A percentile compares a stretch with the other conserved stretches of the same genome.
Evolutionary conservation across 2,113 vertebrate genomes (phyloP).

Genomic region (Coryphaenoides rupestris): DNA sequence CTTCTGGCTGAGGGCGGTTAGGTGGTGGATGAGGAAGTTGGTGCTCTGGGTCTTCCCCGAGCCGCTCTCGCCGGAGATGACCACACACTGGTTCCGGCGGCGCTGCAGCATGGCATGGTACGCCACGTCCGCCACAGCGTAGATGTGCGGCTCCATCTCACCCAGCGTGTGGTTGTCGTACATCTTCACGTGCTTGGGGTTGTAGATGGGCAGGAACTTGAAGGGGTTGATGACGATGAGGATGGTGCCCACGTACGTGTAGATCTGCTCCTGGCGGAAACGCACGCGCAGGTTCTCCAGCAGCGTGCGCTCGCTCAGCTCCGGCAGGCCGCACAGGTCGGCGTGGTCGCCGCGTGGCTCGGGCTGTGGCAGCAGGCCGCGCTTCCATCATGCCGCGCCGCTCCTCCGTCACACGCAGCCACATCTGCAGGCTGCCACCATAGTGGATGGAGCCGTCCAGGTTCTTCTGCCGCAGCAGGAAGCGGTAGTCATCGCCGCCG

Average conservation of each 20-base stretch:
- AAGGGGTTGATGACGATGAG: conserved; percentile 98
- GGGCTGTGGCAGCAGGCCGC: conserved; percentile 91
- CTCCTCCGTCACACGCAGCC: conserved; percentile 91
- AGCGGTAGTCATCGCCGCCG: conserved; percentile 93
- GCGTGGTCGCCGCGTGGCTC: conserved; percentile 85
- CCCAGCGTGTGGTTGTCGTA: conserved; percentile 96
- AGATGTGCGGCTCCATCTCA: conserved; percentile 94
- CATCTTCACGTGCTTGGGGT: conserved; percentile 98
- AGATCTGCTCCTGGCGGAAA: conserved; percentile 96
- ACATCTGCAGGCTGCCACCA: conserved; percentile 92
- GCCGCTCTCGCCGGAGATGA: conserved; percentile 97
- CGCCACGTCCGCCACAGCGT: conserved; percentile 94
- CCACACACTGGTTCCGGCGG: conserved; percentile 93
- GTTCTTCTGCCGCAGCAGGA: conserved; percentile 94
- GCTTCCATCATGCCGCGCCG: conserved; percentile 89
- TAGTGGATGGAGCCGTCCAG: conserved; percentile 96
- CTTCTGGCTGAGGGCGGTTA: conserved; percentile 97
- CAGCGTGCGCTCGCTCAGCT: conserved; percentile 92
- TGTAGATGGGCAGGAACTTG: conserved; percentile 98
- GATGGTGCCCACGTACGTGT: conserved; percentile 96
- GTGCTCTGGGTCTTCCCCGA: conserved; percentile 99
- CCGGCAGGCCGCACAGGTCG: conserved; percentile 87
- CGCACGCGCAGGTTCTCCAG: conserved; percentile 94
- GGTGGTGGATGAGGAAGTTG: conserved; percentile 98
- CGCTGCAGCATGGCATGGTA: conserved; percentile 96